A percentile compares a stretch with the other conserved stretches of the same genome.
These are phyloP conservation scores for Australoheros facetus DNA, from an alignment of 2,797 vertebrate species.

Conservation along the genomic window DNA sequence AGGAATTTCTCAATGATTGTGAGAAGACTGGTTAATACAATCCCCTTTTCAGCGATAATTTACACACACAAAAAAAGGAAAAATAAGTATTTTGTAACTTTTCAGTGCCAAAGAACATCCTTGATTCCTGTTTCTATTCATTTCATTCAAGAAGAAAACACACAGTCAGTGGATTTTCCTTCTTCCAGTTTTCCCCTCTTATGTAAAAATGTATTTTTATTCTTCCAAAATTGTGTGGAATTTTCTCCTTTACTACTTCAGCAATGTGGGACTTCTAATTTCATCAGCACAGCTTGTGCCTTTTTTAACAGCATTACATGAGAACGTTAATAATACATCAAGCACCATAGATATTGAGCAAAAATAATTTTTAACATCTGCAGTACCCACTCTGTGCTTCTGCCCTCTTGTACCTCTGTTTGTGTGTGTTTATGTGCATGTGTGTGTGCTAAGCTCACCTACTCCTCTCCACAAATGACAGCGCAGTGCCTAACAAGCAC, in stretches of 20 bases:
- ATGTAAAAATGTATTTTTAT: neutral
- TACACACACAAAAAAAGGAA: neutral
- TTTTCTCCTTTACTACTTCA: constrained; percentile 25
- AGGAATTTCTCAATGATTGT: neutral
- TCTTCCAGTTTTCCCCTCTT: neutral
- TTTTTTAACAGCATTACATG: constrained; percentile 44
- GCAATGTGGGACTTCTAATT: constrained; percentile 32
- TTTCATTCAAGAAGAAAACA: neutral
- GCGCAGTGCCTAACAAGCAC: constrained; percentile 70
- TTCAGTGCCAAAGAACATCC: neutral
- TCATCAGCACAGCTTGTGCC: constrained; percentile 37
- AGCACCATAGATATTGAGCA: constrained; percentile 57
- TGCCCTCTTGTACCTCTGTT: constrained; percentile 48
- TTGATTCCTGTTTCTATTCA: neutral
- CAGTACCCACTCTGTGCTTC: constrained; percentile 54
- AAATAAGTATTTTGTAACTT: neutral
- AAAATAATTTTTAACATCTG: constrained; percentile 65
- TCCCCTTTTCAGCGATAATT: neutral
- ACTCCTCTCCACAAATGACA: constrained; percentile 67
- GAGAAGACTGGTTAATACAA: neutral
- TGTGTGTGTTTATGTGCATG: constrained; percentile 19
- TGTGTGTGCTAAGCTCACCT: constrained; percentile 53
- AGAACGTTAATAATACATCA: constrained; percentile 55
- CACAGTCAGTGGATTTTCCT: neutral
- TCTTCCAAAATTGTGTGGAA: constrained; percentile 8